A percentile compares a stretch with the other conserved stretches of the same genome.
Conservation (phyloP, 2,888 invertebrate species). For the Rhingia campestris region DNA sequence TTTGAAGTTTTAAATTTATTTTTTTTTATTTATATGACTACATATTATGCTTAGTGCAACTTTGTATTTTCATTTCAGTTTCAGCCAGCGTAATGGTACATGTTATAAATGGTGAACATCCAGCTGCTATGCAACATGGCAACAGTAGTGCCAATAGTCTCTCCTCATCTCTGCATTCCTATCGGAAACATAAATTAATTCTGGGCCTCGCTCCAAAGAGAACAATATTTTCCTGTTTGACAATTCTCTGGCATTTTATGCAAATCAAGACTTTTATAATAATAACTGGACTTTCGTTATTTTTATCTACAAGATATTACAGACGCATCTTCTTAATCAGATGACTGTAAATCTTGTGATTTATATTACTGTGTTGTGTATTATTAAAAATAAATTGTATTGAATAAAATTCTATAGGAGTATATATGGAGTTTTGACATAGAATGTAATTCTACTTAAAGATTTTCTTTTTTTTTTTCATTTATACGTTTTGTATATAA, state of each 20-base stretch:
- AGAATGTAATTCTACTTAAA: conserved; percentile 65
- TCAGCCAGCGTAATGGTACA: conserved; percentile 90
- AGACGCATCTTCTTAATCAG: conserved; percentile 42
- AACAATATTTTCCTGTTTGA: conserved; percentile 24
- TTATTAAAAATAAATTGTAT: conserved; percentile 49
- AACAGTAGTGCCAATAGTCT: conserved; percentile 76
- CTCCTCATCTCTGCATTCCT: conserved; percentile 69
- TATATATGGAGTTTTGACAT: conserved; percentile 51
- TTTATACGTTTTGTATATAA: conserved; percentile 57
- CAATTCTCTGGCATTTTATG: conserved; percentile 51
- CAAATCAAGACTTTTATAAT: conserved; percentile 52
- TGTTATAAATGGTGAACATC: conserved; percentile 88
- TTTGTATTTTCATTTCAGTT: conserved; percentile 83
- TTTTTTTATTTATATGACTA: background rate
- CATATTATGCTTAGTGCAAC: background rate
- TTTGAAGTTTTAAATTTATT: background rate
- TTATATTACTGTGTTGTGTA: conserved; percentile 65
- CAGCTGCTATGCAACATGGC: conserved; percentile 84
- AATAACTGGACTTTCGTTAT: conserved; percentile 42
- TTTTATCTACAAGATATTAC: conserved; percentile 54
- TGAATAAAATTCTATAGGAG: conserved; percentile 64
- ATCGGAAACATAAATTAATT: conserved; percentile 45
- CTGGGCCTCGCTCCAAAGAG: conserved; percentile 28
- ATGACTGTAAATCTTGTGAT: conserved; percentile 63
- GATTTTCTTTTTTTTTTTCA: conserved; percentile 15